Conservation (phyloP, 1,140 invertebrate species). For the Halotydeus destructor region DNA sequence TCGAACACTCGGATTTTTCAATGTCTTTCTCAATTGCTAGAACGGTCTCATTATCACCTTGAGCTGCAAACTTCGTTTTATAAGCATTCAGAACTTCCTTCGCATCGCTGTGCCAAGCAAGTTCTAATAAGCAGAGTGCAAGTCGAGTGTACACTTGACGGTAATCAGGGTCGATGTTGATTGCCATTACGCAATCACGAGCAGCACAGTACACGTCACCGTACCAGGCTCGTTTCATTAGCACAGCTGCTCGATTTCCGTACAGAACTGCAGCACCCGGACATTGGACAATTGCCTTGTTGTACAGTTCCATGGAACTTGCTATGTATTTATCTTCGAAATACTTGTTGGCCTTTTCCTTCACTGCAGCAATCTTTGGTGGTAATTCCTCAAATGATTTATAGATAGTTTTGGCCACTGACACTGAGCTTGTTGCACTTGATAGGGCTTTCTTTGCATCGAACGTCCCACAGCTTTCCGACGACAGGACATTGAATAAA, state of each 20-base stretch:
- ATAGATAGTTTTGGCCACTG: too few species aligned
- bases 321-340: slow-evolving; percentile 49
- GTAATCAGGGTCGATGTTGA: slow-evolving; percentile 56
- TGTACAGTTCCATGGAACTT: slow-evolving; percentile 54
- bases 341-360: slow-evolving; percentile 48
- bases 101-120: slow-evolving; percentile 46
- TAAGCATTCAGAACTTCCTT: slow-evolving; percentile 39
- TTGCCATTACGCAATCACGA: slow-evolving; percentile 58
- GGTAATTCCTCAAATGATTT: too few species aligned
- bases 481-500: too few species aligned
- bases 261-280: slow-evolving; percentile 52
- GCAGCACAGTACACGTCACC: slow-evolving; percentile 68
- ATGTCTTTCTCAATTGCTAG: slow-evolving; percentile 50
- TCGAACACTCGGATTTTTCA: too few species aligned
- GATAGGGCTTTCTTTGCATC: too few species aligned
- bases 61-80: slow-evolving; percentile 41
- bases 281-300: slow-evolving; percentile 44
- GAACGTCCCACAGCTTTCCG: too few species aligned
- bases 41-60: slow-evolving; percentile 39
- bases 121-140: slow-evolving; percentile 51
- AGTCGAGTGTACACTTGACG: slow-evolving; percentile 63
- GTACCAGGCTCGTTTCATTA: slow-evolving; percentile 67
- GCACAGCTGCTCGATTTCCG: slow-evolving; percentile 64
- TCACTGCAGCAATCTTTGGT: slow-evolving; percentile 33
- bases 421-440: too few species aligned